These are phyloP conservation scores for Plagodis dolabraria DNA, from an alignment of 2,888 invertebrate genomes.

Conservation along the genomic window DNA sequence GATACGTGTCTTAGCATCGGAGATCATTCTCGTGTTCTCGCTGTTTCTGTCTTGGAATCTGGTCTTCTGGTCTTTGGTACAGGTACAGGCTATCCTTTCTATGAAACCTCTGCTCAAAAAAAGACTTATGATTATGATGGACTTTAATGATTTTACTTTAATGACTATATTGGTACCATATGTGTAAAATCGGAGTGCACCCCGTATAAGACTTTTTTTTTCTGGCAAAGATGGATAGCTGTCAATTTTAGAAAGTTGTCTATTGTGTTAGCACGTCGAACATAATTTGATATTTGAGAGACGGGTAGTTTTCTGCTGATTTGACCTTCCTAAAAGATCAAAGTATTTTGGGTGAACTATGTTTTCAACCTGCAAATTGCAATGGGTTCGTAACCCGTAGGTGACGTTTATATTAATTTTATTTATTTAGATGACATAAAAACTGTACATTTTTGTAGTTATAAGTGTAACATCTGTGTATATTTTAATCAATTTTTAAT, in stretches of 20 bases:
- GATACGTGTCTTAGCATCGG: too few relatives aligned
- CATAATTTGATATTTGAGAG: slow-evolving; percentile 60
- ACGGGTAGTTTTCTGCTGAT: slow-evolving; percentile 42
- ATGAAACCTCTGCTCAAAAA: too few relatives aligned
- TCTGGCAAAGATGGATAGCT: slow-evolving; percentile 52
- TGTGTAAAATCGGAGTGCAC: too few relatives aligned
- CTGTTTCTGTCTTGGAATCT: too few relatives aligned
- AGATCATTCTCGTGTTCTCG: too few relatives aligned
- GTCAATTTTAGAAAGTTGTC: slow-evolving; percentile 80
- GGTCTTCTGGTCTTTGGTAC: too few relatives aligned
- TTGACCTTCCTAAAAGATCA: slow-evolving; percentile 55
- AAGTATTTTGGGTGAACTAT: slow-evolving; percentile 60
- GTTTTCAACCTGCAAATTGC: slow-evolving; percentile 82
- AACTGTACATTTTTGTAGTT: slow-evolving; percentile 80
- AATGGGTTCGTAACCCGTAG: slow-evolving; percentile 83
- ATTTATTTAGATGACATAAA: slow-evolving; percentile 79
- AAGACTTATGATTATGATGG: too few relatives aligned
- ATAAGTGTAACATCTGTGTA: slow-evolving; percentile 77
- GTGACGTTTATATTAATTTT: slow-evolving; percentile 80
- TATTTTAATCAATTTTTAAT: slow-evolving; percentile 72
- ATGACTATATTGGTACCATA: too few relatives aligned
- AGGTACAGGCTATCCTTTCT: too few relatives aligned
- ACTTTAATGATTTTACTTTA: too few relatives aligned
- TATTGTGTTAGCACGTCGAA: slow-evolving; percentile 57
- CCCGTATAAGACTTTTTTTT: slow-evolving; percentile 5